Conservation (phyloP, 1,140 invertebrate genomes). For the Luehdorfia chinensis region DNA sequence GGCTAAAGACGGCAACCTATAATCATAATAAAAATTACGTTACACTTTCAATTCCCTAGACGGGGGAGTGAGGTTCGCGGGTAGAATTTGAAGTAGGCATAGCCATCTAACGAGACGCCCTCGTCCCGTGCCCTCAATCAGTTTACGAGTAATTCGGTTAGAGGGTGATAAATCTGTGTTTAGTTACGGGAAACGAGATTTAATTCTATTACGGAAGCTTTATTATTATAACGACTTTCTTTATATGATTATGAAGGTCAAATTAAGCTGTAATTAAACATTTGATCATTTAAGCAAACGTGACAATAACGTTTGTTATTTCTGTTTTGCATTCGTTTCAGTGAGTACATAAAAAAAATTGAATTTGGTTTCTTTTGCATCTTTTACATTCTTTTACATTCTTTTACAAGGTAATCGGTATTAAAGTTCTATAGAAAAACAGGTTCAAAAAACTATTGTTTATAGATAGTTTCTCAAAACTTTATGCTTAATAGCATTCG, state of each 20-base stretch:
- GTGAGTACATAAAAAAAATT: no score
- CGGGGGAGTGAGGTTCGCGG: slow-evolving; percentile 23
- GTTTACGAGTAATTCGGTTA: slow-evolving; percentile 66
- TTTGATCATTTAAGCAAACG: not conserved
- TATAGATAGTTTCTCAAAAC: no score
- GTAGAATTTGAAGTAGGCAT: slow-evolving; percentile 45
- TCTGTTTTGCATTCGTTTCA: not conserved
- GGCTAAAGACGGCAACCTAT: slow-evolving; percentile 4
- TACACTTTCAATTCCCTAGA: slow-evolving; percentile 18
- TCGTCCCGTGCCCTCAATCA: slow-evolving; percentile 45
- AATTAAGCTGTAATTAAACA: slow-evolving; percentile 18
- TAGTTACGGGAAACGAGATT: slow-evolving; percentile 47
- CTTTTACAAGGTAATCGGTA: no score
- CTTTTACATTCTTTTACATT: no score
- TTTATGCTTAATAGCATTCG: no score
- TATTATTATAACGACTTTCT: slow-evolving; percentile 39
- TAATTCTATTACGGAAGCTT: slow-evolving; percentile 50
- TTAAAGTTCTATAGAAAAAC: no score
- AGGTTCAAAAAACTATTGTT: no score
- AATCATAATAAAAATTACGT: slow-evolving; percentile 16
- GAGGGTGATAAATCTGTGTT: slow-evolving; percentile 68
- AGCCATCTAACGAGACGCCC: slow-evolving; percentile 36
- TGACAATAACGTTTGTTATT: not conserved
- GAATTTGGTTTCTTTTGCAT: no score
- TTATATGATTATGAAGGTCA: slow-evolving; percentile 61